phyloP scores from a whole-genome alignment of 1,140 invertebrate species.

The Proctacanthus coquilletti region DNA sequence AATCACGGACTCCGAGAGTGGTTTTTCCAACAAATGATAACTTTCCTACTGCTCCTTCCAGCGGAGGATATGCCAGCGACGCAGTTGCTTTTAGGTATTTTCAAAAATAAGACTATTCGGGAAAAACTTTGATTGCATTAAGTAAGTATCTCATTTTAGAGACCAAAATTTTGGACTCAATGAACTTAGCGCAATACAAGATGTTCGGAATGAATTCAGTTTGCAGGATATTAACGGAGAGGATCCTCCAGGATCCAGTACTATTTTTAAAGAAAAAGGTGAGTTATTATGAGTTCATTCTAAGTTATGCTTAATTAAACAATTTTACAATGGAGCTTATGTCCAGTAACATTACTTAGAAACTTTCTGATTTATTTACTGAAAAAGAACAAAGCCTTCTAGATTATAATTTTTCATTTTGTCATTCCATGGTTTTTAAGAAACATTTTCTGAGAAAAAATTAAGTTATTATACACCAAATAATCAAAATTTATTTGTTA shows the following conservation, averaged over 20 bases:
- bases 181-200: constrained; percentile 34
- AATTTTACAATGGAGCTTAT: too few species aligned
- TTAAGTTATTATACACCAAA: too few species aligned
- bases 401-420: too few species aligned
- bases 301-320: too few species aligned
- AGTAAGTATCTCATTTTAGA: constrained; percentile 13
- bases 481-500: too few species aligned
- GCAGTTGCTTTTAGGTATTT: constrained; percentile 36
- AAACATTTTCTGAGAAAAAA: too few species aligned
- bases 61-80: constrained; percentile 31
- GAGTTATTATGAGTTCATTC: too few species aligned
- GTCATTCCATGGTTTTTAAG: too few species aligned
- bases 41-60: constrained; percentile 22
- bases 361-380: too few species aligned
- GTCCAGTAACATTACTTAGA: too few species aligned
- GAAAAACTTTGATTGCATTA: not conserved
- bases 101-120: not conserved
- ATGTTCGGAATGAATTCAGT: constrained; percentile 34
- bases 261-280: constrained; percentile 39
- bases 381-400: too few species aligned
- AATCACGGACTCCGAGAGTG: constrained; percentile 36
- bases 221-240: constrained; percentile 35
- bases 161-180: constrained; percentile 40
- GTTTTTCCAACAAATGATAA: constrained; percentile 37
- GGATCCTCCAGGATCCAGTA: too few species aligned